Percentiles rank a stretch among this genome's conserved stretches.
phyloP scores from a whole-genome alignment of 2,797 vertebrate species.

The Erpetoichthys calabaricus region DNA sequence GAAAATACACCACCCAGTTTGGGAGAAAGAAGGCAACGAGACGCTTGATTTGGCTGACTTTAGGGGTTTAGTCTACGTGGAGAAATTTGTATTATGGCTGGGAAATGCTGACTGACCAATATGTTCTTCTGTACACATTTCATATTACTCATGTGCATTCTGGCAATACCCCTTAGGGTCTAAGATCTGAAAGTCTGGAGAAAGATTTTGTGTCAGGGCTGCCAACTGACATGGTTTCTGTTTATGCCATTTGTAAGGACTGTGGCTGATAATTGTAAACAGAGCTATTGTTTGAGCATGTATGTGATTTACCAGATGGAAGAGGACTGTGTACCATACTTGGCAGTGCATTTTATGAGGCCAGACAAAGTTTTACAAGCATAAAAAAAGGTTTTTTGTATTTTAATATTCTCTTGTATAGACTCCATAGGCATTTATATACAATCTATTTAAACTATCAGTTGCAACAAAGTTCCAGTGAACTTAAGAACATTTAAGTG shows the following conservation, averaged over 20 bases:
- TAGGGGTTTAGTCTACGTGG: constrained; percentile 2
- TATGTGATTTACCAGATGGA: background rate
- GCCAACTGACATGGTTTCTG: background rate
- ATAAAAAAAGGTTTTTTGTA: constrained; percentile 3
- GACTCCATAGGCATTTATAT: no score
- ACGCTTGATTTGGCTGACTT: background rate
- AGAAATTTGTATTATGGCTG: background rate
- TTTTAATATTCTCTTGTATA: constrained; percentile 1
- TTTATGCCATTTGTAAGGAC: background rate
- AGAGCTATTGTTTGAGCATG: background rate
- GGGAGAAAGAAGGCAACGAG: background rate
- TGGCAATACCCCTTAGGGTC: background rate
- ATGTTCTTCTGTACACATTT: background rate
- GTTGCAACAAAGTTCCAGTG: no score
- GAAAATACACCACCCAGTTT: constrained; percentile 1
- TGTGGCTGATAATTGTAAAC: background rate
- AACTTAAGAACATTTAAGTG: no score
- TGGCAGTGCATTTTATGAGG: background rate
- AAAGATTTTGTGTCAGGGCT: background rate
- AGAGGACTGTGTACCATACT: background rate
- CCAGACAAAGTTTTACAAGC: constrained; percentile 9
- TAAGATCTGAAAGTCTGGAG: background rate
- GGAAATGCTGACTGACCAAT: background rate
- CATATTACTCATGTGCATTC: no score
- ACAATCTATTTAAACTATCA: no score